phyloP scores from a whole-genome alignment of 2,888 invertebrate genomes.

The Lasioglossum morio region DNA sequence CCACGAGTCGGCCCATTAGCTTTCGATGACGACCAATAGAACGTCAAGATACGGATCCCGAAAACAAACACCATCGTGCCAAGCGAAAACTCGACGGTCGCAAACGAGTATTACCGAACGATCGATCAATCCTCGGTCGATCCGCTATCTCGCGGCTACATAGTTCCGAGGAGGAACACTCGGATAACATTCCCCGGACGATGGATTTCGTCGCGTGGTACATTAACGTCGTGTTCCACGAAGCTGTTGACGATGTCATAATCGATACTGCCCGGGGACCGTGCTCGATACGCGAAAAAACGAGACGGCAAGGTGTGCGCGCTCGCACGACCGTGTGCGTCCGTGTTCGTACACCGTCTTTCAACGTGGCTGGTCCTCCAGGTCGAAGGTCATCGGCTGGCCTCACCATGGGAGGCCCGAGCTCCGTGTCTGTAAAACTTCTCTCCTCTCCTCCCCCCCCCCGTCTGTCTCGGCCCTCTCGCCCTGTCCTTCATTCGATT shows the following conservation, averaged over 20 bases:
- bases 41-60: conserved; percentile 16
- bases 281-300: conserved; percentile 10
- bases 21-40: conserved; percentile 62
- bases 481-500: conserved; percentile 52
- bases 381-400: conserved; percentile 57
- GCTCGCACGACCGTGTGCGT: background rate
- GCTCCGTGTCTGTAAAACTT: conserved; percentile 39
- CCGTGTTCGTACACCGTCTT: conserved; percentile 23
- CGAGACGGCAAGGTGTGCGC: conserved; percentile 19
- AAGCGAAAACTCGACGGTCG: conserved; percentile 7
- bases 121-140: conserved; percentile 5
- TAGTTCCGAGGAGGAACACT: background rate
- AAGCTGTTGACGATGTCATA: conserved; percentile 42
- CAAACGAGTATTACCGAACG: background rate
- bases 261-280: conserved; percentile 27
- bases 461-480: conserved; percentile 2
- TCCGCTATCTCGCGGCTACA: background rate
- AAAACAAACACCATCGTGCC: conserved; percentile 27
- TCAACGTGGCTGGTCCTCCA: conserved; percentile 32
- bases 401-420: conserved; percentile 60
- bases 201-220: conserved; percentile 5
- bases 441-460: background rate
- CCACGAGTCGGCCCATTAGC: conserved; percentile 54
- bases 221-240: conserved; percentile 30
- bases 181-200: background rate